Evolutionary conservation across 2,888 invertebrate species (phyloP).

Genomic region (Antitype chi): DNA sequence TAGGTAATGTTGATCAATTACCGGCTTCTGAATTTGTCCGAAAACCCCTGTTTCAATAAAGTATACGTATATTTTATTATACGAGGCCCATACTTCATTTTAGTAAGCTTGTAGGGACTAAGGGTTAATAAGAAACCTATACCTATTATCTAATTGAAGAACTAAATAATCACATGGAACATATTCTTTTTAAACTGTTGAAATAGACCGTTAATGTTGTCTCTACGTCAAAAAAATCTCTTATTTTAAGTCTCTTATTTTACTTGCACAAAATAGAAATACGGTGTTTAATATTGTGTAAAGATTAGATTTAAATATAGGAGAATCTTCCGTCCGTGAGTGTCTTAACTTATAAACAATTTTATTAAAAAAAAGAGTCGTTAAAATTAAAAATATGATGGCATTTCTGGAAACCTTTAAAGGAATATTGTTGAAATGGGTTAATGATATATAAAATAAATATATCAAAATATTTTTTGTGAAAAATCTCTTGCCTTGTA

Average conservation of each 20-base stretch:
- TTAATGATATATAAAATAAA: not conserved
- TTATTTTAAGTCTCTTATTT: constrained; percentile 30
- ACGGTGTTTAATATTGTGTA: constrained; percentile 46
- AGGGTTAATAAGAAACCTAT: not conserved
- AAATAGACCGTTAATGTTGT: constrained; percentile 8
- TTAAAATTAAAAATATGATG: not conserved
- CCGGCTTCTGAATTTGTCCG: not conserved
- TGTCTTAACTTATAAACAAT: constrained; percentile 58
- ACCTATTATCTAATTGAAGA: not conserved
- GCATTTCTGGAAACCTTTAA: constrained; percentile 2
- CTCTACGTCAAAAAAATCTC: constrained; percentile 15
- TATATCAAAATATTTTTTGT: not conserved
- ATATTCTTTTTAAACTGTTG: not conserved
- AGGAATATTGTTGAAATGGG: not conserved
- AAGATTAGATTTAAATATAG: constrained; percentile 57
- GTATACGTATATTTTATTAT: not conserved
- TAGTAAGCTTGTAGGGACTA: not conserved
- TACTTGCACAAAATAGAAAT: constrained; percentile 52
- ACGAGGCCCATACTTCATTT: not conserved
- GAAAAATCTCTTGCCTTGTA: constrained; percentile 12
- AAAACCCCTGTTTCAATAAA: not conserved
- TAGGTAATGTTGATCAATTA: not conserved
- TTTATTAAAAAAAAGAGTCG: constrained; percentile 10
- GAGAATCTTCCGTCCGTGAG: constrained; percentile 77
- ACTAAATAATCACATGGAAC: not conserved